Evolutionary conservation across 64 coral and sea anemone species (phyloP).

Genomic region (Actinia equina): DNA sequence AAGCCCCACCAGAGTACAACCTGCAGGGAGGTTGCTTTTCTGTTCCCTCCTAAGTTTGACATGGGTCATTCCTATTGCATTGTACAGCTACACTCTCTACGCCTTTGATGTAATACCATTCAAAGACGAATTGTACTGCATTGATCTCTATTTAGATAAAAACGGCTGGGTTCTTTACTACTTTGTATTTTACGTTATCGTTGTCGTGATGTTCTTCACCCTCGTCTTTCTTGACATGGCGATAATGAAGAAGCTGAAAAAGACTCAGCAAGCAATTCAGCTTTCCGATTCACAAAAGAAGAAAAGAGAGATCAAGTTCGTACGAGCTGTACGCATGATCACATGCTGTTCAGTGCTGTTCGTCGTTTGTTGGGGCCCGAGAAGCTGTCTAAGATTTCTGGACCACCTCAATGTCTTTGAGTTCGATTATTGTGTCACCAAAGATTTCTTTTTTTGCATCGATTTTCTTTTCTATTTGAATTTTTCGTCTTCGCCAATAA

Average conservation of each 20-base stretch:
- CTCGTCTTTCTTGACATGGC: not conserved
- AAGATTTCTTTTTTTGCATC: not conserved
- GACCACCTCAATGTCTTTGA: not conserved
- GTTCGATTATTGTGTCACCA: not conserved
- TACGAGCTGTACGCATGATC: not conserved
- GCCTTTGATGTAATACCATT: not conserved
- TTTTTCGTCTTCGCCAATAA: not conserved
- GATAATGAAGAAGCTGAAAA: not conserved
- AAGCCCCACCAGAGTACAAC: not conserved
- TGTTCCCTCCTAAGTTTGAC: not conserved
- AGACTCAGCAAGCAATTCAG: not conserved
- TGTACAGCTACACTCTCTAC: slow-evolving; percentile 12
- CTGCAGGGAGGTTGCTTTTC: not conserved
- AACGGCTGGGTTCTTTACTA: not conserved
- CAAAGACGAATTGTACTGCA: not conserved
- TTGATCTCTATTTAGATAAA: not conserved
- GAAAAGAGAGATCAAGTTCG: not conserved
- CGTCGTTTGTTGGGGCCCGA: not conserved
- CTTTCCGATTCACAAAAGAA: slow-evolving; percentile 2
- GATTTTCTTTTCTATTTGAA: not conserved
- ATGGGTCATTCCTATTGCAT: not conserved
- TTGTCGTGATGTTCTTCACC: not conserved
- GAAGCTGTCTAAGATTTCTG: slow-evolving; percentile 6
- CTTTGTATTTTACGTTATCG: slow-evolving; percentile 1
- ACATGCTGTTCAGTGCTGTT: not conserved